These are phyloP conservation scores for Epiblema foenella DNA, from an alignment of 2,888 invertebrate genomes.

Conservation along the genomic window DNA sequence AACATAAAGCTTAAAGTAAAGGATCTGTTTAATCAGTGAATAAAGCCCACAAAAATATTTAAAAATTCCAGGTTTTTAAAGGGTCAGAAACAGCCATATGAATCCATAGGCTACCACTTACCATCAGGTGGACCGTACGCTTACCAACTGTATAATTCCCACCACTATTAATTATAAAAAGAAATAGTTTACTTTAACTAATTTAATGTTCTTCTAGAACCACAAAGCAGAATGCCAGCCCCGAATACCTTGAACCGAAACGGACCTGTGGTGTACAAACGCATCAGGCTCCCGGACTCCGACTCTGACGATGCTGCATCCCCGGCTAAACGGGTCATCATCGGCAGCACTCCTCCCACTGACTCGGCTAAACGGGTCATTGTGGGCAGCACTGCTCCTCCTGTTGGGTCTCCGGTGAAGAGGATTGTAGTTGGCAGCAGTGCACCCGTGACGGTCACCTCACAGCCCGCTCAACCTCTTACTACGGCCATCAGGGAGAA, in stretches of 20 bases:
- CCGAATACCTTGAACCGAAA: constrained; percentile 60
- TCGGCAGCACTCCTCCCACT: background rate
- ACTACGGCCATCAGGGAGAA: constrained; percentile 83
- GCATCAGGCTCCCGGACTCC: constrained; percentile 78
- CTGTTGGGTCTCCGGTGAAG: background rate
- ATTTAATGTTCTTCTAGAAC: constrained; percentile 49
- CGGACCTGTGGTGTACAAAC: constrained; percentile 70
- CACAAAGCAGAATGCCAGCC: constrained; percentile 68
- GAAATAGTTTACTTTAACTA: too few species aligned
- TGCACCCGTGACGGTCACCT: constrained; percentile 31
- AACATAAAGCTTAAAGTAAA: too few species aligned
- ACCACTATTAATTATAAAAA: too few species aligned
- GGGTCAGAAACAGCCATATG: too few species aligned
- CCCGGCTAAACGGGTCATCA: constrained; percentile 61
- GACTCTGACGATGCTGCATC: constrained; percentile 81
- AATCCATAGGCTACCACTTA: too few species aligned
- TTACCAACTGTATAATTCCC: too few species aligned
- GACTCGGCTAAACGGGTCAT: background rate
- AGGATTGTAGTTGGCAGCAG: constrained; percentile 4
- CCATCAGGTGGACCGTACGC: too few species aligned
- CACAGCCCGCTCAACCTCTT: constrained; percentile 55
- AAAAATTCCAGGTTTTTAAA: too few species aligned
- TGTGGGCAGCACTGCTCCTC: background rate
- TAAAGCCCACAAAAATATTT: background rate
- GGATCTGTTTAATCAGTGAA: background rate